Base-by-base conservation (phyloP, 2,113 vertebrate species). In the Prochilodus magdalenae region DNA sequence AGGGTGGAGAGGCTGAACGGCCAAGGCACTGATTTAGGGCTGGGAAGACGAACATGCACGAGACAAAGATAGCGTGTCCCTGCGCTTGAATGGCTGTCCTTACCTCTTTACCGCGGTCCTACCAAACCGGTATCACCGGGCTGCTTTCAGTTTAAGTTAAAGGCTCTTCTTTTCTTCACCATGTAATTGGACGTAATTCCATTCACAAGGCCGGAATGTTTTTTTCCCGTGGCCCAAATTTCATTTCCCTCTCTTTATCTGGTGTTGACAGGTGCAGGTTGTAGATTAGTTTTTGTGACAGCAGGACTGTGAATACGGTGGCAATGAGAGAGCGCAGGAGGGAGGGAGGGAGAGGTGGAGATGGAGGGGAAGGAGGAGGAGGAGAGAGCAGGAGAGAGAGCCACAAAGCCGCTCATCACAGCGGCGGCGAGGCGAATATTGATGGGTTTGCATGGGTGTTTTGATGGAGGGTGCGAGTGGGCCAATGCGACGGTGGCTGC, bases 211-310 rank as follows among this genome's bases (percentile, higher is more conserved):
- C 20, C 22, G 33, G 66, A 44, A 70, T 24, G 33, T 70, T 36
- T 70, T 36, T 36, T 70, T 44, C 36, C 13, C 44, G 20, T 44
- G 66, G 33, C 36, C 40, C 66, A 70, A 70, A 70, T 70, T n/a
- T 70, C 66, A 44, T 70, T 70, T 44, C 33, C 65, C 65, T 69
- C 65, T 40, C 66, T 69, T 40, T 70, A 70, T 70, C 66, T 70
- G 18, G 18, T 44, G 66, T 44, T 44, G 66, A 70, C 66, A 70
- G 66, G 66, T 70, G 66, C 66, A 70, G 66, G 66, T 70, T 70
- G 18, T 70, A 70, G 66, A 70, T 70, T 70, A 70, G 66, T 70
- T 70, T n/a, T 70, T 5, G 36, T 44, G 66, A 70, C 66, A 70
- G 66, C 22, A 13, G 36, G 66, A 44, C 66, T 70, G 65, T 27